Base-by-base conservation (phyloP, 2,888 invertebrate genomes). In the Agapostemon virescens region DNA sequence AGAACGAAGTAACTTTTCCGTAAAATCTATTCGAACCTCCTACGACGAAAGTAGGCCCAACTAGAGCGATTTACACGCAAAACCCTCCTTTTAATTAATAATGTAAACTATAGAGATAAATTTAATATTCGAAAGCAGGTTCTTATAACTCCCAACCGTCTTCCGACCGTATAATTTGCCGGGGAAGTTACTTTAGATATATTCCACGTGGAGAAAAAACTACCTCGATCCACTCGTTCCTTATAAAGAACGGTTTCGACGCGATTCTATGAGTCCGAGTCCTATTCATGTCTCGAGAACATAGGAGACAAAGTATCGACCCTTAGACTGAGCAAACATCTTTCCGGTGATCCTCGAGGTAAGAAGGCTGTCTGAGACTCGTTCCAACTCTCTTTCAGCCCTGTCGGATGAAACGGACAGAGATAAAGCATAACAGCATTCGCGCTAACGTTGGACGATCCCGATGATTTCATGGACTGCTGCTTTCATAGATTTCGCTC, bases 241-340 rank as follows among this genome's bases (percentile, higher is more conserved):
- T 30, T 20, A 33, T 20, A 61, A 33, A 30, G 61, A 33, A 33
- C 61, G 33, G 20, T 49, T 45, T 11, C 38, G 7, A 2, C 11
- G 7, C 7, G 55, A 23, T 36, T 72, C 61, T 13, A 30, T 26
- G 33, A 23, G 15, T 7, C 26, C 23, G 23, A 52, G 26, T 7
- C 15, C 26, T 7, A 49, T 36, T 71, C 49, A 52, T 58, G 40
- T 66, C 61, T 55, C 42, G 20, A 45, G 52, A 67, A 58, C 42
- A 75, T 58, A 55, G 73, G 38, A 52, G 69, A 26, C 52, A 70
- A 81, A 79, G 76, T 84, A 81, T 74, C 77, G 80, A 81, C 69
- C 82, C 83, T 82, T 71, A 81, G 85, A 87, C 52, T 38, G 87
- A 86, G 80, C 86, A 86, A 89, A 88, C 88, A 89, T 88, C 88